Evolutionary conservation across 2,113 vertebrate species (phyloP).

Genomic region (Uropsilus gracilis): DNA sequence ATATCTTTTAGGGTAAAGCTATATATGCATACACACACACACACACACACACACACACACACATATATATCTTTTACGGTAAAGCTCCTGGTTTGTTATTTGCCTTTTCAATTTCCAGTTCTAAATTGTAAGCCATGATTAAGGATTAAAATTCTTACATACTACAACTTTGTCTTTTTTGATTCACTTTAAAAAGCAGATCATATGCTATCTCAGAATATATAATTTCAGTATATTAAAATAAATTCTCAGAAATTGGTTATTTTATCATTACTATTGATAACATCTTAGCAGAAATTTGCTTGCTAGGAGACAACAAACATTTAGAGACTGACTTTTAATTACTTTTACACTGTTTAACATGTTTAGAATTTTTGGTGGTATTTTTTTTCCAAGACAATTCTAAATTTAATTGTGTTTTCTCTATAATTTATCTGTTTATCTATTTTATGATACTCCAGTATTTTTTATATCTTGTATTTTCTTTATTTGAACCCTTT

Average conservation of each 20-base stretch:
- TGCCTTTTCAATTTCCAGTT: not conserved
- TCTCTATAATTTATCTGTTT: not conserved
- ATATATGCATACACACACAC: too few species aligned
- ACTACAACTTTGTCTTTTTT: not conserved
- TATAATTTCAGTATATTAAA: not conserved
- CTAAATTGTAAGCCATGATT: not conserved
- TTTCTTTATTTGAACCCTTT: not conserved
- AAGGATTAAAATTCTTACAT: not conserved
- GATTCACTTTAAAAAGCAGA: not conserved
- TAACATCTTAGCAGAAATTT: not conserved
- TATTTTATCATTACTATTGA: not conserved
- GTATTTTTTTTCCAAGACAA: not conserved
- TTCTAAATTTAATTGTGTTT: not conserved
- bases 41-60: too few species aligned
- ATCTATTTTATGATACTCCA: not conserved
- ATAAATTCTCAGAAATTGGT: not conserved
- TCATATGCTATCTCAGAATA: not conserved
- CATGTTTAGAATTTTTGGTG: not conserved
- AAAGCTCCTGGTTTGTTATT: not conserved
- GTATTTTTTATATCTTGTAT: not conserved
- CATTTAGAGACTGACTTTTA: not conserved
- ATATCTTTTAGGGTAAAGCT: not conserved
- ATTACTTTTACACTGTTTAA: not conserved
- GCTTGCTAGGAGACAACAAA: not conserved
- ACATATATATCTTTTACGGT: not conserved